Evolutionary conservation across 2,113 vertebrate genomes (phyloP), one percentile per base, ranked within the genome.

Genomic region (Labeo rohita): DNA sequence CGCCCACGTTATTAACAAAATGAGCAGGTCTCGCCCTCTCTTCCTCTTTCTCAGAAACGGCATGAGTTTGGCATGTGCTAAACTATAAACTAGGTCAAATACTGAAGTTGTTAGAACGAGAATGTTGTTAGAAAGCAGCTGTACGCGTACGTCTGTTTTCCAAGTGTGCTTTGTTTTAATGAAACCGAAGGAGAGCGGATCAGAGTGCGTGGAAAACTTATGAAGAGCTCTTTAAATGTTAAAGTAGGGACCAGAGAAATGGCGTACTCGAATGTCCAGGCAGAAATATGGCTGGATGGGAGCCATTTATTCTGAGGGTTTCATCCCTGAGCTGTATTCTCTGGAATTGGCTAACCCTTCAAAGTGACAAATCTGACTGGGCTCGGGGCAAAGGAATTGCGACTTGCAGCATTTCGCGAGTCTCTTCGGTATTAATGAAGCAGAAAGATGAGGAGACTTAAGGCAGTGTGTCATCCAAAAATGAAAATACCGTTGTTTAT

Each of bases 111-210:
- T 73, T 18, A 52, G 34, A 28, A 66, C 16, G 54, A 73, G 16
- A 80, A 15, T 10, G 23, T 75, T 63, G 78, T 66, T 54, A 21
- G 47, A 54, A 74, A 72, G 45, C 45, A 21, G 50, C 15, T 16
- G 18, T 59, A 6, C 7, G 43, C 15, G n/a, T 28, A 36, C 45
- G 56, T 21, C 28, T 21, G 28, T 66, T 83, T 78, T 81, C 34
- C 59, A 47, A 70, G 59, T 43, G 43, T 68, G 66, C 75, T 43
- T 63, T 76, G 80, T 68, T 75, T 72, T 72, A 80, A 74, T 47
- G 76, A 54, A 59, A 23, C 74, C 13, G 34, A 9, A 70, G 8
- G 36, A 66, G 52, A 21, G 13, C 6, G 65, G 75, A 75, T 4
- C n/a, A 52, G 65, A 43, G 45, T 28, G 72, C 49, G n/a, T 16